These are phyloP conservation scores for Furcula furcula DNA, from an alignment of 2,888 invertebrate genomes.

Conservation along the genomic window DNA sequence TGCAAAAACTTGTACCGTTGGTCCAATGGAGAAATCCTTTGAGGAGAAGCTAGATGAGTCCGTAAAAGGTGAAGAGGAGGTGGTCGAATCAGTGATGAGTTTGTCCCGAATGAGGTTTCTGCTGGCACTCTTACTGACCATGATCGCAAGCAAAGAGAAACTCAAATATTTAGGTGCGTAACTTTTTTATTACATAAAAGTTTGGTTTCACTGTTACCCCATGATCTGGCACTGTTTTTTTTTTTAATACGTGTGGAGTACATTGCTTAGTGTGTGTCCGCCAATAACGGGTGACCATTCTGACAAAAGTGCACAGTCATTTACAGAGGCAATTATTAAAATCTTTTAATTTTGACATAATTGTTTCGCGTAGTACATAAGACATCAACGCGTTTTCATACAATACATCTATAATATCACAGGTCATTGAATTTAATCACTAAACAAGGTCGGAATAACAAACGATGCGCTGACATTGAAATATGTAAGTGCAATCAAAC, in stretches of 20 bases:
- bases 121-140: conserved; percentile 89
- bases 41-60: conserved; percentile 48
- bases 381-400: conserved; percentile 64
- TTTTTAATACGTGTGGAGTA: conserved; percentile 52
- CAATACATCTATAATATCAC: conserved; percentile 41
- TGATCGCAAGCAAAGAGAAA: conserved; percentile 90
- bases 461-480: conserved; percentile 55
- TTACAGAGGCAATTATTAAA: conserved; percentile 25
- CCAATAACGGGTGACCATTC: conserved; percentile 57
- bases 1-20: conserved; percentile 69
- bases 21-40: conserved; percentile 42
- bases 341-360: conserved; percentile 15
- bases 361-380: conserved; percentile 45
- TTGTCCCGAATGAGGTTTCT: conserved; percentile 89
- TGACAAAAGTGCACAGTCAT: conserved; percentile 36
- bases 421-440: conserved; percentile 46
- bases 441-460: conserved; percentile 55
- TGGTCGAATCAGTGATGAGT: conserved; percentile 80
- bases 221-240: conserved; percentile 59
- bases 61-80: conserved; percentile 56
- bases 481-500: conserved; percentile 38
- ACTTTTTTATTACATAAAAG: conserved; percentile 27
- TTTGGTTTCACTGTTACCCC: conserved; percentile 45
- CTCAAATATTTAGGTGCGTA: conserved; percentile 90
- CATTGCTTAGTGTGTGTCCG: conserved; percentile 74